Base-by-base conservation (phyloP, 2,888 invertebrate genomes). In the Scaptodrosophila latifasciaeformis region DNA sequence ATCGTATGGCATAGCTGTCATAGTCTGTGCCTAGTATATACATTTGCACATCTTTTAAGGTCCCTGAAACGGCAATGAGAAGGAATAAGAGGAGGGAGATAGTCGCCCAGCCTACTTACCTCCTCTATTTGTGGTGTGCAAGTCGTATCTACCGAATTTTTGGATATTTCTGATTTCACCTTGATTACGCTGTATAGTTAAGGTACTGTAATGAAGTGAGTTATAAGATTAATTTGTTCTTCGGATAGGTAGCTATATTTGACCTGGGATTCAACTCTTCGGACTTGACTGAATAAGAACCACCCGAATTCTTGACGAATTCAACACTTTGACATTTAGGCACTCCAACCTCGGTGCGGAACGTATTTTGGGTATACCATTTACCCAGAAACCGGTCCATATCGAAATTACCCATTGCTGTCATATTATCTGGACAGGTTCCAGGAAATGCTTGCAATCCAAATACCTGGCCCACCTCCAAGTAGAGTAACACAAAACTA, bases 11-110 rank as follows among this genome's bases (percentile, higher is more conserved):
- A 69, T 88, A 91, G 51, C 83, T 87, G 0, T 82, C 82, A 70
- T 91, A 91, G 80, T 91, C 91, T 0, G 91, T 91, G 29, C 88
- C 89, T 35, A 91, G 70, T n/a, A 91, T 77, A 35, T 53, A 54
- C 0, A 62, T 21, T 10, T 57, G 21, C 24, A 24, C 24, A 7
- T 24, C 24, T 5, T 24, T 24, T 3, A 7, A 24, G 4, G 3
- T 24, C 4, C 24, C 24, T 24, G 24, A 24, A 24, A 24, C 3
- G 24, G 3, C 24, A 24, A 7, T 24, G 24, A 7, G 7, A 7
- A 24, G 24, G 24, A 24, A n/a, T n/a, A n/a, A n/a, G n/a, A n/a
- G n/a, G n/a, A n/a, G n/a, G n/a, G n/a, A n/a, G n/a, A n/a, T n/a
- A n/a, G n/a, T n/a, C n/a, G n/a, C n/a, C n/a, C n/a, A n/a, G n/a